phyloP scores from a whole-genome alignment of 2,113 vertebrate species.

The Vulpes ferrilata region DNA sequence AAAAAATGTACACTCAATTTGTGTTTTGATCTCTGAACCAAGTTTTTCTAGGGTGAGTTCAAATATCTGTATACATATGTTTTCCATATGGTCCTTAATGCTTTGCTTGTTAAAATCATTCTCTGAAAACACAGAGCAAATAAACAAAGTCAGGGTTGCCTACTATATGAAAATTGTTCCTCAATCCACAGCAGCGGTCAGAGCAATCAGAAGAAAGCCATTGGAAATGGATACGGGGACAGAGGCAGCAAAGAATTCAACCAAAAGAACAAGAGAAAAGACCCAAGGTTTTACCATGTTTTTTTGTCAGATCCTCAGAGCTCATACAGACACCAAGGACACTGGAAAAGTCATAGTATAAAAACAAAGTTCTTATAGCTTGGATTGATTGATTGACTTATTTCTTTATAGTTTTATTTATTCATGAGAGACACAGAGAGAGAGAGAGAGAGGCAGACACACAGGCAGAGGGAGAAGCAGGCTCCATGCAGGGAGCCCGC shows the following conservation, averaged over 20 bases:
- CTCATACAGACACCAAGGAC: neutral
- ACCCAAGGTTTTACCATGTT: neutral
- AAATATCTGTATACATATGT: neutral
- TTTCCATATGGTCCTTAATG: neutral
- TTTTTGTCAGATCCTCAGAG: neutral
- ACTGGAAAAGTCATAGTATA: neutral
- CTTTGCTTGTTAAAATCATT: constrained; percentile 18
- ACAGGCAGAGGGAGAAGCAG: too few relatives aligned
- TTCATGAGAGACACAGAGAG: too few relatives aligned
- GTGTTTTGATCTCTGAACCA: neutral
- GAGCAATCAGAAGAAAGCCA: neutral
- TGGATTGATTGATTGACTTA: too few relatives aligned
- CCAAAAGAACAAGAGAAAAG: neutral
- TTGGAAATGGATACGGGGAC: neutral
- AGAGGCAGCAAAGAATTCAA: neutral
- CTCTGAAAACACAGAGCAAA: neutral
- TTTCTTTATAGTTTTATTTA: too few relatives aligned
- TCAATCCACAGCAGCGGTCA: neutral
- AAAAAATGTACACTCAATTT: neutral
- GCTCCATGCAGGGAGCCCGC: too few relatives aligned
- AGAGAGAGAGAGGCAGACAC: too few relatives aligned
- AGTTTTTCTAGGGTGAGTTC: neutral
- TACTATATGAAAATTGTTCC: neutral
- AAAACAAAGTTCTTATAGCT: neutral
- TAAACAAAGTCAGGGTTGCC: neutral